These are phyloP conservation scores for Adelognathus sp. DNA, from an alignment of 2,888 invertebrate species.

Conservation along the genomic window DNA sequence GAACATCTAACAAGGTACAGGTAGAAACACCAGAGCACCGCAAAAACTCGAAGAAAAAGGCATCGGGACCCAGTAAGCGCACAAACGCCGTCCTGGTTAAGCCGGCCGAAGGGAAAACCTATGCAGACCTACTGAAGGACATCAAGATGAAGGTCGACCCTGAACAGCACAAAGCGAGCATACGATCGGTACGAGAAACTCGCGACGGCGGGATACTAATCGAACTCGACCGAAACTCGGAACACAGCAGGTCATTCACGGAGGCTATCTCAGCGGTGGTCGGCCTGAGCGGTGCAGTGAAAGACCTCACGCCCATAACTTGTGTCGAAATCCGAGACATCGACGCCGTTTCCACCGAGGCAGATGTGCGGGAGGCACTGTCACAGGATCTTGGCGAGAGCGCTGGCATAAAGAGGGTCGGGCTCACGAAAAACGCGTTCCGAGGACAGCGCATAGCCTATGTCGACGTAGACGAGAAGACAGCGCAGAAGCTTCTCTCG, in stretches of 20 bases:
- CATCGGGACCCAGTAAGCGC: not conserved
- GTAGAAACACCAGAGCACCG: not conserved
- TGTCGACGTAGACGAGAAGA: not conserved
- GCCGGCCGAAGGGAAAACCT: slow-evolving; percentile 12
- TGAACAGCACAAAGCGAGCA: not conserved
- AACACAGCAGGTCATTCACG: not conserved
- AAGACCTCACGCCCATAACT: not conserved
- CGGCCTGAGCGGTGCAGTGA: not conserved
- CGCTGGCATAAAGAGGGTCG: not conserved
- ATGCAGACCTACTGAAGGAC: slow-evolving; percentile 24
- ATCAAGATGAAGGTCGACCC: slow-evolving; percentile 14
- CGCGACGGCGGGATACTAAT: slow-evolving; percentile 2
- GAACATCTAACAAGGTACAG: not conserved
- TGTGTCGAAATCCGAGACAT: slow-evolving; percentile 26
- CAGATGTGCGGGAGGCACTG: slow-evolving; percentile 1
- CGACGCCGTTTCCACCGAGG: not conserved
- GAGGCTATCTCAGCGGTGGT: not conserved
- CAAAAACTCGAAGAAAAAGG: not conserved
- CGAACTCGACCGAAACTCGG: slow-evolving; percentile 8
- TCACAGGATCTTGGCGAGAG: not conserved
- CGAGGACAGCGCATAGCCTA: slow-evolving; percentile 8
- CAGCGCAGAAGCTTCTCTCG: not conserved
- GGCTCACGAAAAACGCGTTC: not conserved
- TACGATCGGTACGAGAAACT: slow-evolving; percentile 8
- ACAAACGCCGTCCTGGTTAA: slow-evolving; percentile 12